Base-by-base conservation (phyloP, 2,113 vertebrate species). In the Ceyx margarethae region DNA sequence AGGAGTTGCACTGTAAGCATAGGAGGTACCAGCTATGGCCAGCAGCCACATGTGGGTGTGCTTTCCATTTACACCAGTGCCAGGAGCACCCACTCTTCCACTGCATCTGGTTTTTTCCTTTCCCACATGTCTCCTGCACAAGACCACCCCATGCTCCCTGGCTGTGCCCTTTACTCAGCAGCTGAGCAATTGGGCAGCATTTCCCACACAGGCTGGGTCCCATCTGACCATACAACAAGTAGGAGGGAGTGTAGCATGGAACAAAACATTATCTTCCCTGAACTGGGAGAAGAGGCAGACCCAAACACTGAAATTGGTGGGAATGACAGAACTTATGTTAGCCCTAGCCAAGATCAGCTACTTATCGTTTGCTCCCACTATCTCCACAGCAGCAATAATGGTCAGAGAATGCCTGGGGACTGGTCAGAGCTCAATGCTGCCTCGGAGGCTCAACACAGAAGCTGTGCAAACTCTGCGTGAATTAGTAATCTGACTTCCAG, bases 1-100 rank as follows among this genome's bases (percentile, higher is more conserved):
- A 66, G 25, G 68, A 91, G 40, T 13, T 5, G 0, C 4, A 3
- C 75, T 74, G 46, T 3, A 65, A 83, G 73, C 66, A 84, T 1
- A 23, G 51, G 48, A 86, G 61, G 69, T 19, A 56, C n/a, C 60
- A 71, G 65, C 51, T 66, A 51, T 21, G 72, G 65, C 56, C 85
- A 85, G 81, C 87, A 73, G 23, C 51, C 72, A 66, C 0, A 0
- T 0, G 3, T 87, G 75, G 67, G 46, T 62, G 35, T 0, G 0
- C 56, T 45, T 86, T 31, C 60, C 48, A 51, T 33, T 77, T 28
- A 77, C 6, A 1, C 23, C 0, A 0, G 40, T 15, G 35, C 60
- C 87, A 74, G 82, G 17, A 83, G 54, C 62, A 37, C 64, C 29
- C 79, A 21, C 51, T 25, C 31, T 54, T 31, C 29, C 66, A 53